A percentile compares a stretch with the other conserved stretches of the same genome.
phyloP scores from a whole-genome alignment of 2,113 vertebrate species.

The Hyla sarda region DNA sequence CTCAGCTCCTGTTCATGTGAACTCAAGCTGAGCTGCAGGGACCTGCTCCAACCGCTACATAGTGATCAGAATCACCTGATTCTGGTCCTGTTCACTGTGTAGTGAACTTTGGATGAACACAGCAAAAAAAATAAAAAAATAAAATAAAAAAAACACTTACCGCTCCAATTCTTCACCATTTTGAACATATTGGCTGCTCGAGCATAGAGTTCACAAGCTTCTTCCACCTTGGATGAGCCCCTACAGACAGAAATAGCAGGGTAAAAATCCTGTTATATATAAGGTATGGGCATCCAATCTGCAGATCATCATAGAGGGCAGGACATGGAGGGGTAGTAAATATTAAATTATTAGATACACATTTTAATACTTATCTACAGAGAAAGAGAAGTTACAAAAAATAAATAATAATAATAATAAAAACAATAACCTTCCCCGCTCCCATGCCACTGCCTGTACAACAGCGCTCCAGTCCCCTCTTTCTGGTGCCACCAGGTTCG shows the following conservation, averaged over 20 bases:
- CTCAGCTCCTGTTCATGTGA: no score
- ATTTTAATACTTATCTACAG: no score
- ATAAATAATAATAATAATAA: not conserved
- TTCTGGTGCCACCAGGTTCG: no score
- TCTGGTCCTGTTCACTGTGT: no score
- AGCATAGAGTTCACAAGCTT: conserved; percentile 89
- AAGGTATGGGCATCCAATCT: not conserved
- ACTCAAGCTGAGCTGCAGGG: no score
- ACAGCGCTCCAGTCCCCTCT: not conserved
- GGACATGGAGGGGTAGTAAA: not conserved
- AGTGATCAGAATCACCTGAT: no score
- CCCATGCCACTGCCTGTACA: not conserved
- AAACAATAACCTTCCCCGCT: not conserved
- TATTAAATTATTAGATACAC: not conserved
- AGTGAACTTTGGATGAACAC: no score
- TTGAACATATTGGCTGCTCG: conserved; percentile 94
- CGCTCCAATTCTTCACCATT: conserved; percentile 96
- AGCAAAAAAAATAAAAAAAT: no score
- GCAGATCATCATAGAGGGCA: no score
- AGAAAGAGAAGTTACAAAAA: no score
- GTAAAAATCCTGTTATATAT: not conserved
- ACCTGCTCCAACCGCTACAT: no score
- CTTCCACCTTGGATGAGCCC: conserved; percentile 88
- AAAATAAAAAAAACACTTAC: conserved; percentile 65
- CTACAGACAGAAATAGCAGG: conserved; percentile 63